These are phyloP conservation scores for Bathynomus jamesi DNA, from an alignment of 1,140 invertebrate genomes.

Conservation along the genomic window DNA sequence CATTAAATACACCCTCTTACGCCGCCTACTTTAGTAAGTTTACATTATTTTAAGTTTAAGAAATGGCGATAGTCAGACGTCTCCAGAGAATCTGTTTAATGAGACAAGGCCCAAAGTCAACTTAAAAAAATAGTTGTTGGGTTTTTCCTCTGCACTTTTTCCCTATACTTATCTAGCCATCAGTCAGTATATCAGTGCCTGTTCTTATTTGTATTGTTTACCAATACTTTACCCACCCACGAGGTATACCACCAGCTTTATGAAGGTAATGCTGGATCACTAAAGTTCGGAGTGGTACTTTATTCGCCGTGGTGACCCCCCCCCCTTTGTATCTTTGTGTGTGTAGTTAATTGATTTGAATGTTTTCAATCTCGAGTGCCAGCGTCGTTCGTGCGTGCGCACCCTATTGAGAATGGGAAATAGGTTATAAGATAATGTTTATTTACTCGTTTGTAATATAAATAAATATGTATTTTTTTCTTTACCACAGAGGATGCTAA, in stretches of 20 bases:
- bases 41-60: not conserved
- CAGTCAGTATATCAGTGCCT: not conserved
- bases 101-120: no score
- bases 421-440: not conserved
- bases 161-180: not conserved
- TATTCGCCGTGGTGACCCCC: not conserved
- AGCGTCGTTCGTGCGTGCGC: no score
- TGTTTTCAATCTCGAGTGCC: no score
- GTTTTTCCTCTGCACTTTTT: no score
- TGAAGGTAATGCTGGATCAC: no score
- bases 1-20: not conserved
- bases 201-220: not conserved
- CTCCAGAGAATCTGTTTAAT: no score
- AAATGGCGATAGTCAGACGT: not conserved
- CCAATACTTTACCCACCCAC: no score
- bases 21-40: not conserved
- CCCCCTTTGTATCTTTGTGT: not conserved
- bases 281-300: no score
- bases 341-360: not conserved
- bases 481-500: slow-evolving; percentile 13
- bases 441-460: not conserved
- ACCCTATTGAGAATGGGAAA: no score
- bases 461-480: not conserved
- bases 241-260: no score
- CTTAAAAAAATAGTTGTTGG: no score